These are phyloP conservation scores for Aegithalos caudatus DNA, from an alignment of 2,113 vertebrate species.

Conservation along the genomic window DNA sequence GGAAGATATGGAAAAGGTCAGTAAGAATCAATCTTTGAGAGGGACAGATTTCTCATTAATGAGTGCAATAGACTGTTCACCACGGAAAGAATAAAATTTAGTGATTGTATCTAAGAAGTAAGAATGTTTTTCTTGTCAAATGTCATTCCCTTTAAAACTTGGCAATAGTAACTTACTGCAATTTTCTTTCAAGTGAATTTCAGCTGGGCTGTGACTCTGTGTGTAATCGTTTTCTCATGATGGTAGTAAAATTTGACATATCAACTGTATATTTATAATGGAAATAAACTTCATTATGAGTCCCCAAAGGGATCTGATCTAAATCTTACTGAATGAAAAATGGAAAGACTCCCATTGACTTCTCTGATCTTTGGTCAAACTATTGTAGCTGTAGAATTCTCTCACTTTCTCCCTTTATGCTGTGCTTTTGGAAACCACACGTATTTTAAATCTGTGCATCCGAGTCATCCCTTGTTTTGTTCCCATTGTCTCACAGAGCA, in stretches of 20 bases:
- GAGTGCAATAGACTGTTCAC: background rate
- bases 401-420: background rate
- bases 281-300: constrained; percentile 43
- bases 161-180: background rate
- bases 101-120: constrained; percentile 11
- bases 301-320: constrained; percentile 42
- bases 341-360: constrained; percentile 18
- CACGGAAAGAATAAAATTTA: background rate
- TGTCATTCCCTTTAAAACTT: constrained; percentile 28
- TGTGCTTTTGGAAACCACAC: background rate
- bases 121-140: constrained; percentile 44
- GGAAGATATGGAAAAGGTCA: background rate
- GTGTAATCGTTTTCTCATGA: constrained; percentile 46
- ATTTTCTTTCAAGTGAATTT: constrained; percentile 51
- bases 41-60: background rate
- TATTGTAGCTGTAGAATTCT: background rate
- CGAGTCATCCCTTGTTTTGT: background rate
- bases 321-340: constrained; percentile 44
- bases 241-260: constrained; percentile 38
- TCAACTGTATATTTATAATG: constrained; percentile 42
- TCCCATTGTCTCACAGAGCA: background rate
- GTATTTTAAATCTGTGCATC: background rate
- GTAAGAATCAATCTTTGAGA: background rate
- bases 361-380: constrained; percentile 38
- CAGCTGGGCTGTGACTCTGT: constrained; percentile 24